Base-by-base conservation (phyloP, 2,888 invertebrate genomes). In the Drosophila paranaensis region DNA sequence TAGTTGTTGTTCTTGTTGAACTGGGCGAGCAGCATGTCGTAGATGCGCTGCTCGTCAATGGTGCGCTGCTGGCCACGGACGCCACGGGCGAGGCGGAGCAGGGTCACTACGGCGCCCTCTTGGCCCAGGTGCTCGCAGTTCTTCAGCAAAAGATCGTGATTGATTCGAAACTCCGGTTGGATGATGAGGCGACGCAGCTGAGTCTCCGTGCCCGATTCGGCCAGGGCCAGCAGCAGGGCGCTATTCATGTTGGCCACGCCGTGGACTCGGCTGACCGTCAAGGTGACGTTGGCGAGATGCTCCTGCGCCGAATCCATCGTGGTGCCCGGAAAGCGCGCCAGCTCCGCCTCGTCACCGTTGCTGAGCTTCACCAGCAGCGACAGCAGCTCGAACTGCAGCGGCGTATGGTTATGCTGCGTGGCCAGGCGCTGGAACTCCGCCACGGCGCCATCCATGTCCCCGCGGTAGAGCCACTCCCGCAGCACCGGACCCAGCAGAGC, bases 301-400 rank as follows among this genome's bases (percentile, higher is more conserved):
- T 91, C 80, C 69, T 93, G 92, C 10, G 93, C 92, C 63, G 93
- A 84, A 0, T 77, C 81, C 2, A 77, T 62, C 0, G 64, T 80
- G 2, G 87, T 60, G 16, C 80, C 74, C 2, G 82, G 71, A 39
- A 74, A 90, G 11, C 82, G 81, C 5, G 79, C 71, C 10, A 77
- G 30, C 3, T 83, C 68, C 13, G 77, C 63, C 6, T 71, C 66
- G 35, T 88, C 60, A 3, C 72, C 79, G 60, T 93, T 93, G 61
- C 90, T 87, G 2, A 92, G 54, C 46, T 91, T 90, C 43, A 93
- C 88, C 43, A 94, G 71, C 57, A 91, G 82, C n/a, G 90, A 90
- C 5, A 95, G 84, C 0, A 96, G 74, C 90, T 95, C 95, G 75
- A 95, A 94, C 82, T 95, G 95, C 11, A 95, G 89, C 0, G 96